Evolutionary conservation across 2,888 invertebrate species (phyloP).

Genomic region (Auanema sp.): DNA sequence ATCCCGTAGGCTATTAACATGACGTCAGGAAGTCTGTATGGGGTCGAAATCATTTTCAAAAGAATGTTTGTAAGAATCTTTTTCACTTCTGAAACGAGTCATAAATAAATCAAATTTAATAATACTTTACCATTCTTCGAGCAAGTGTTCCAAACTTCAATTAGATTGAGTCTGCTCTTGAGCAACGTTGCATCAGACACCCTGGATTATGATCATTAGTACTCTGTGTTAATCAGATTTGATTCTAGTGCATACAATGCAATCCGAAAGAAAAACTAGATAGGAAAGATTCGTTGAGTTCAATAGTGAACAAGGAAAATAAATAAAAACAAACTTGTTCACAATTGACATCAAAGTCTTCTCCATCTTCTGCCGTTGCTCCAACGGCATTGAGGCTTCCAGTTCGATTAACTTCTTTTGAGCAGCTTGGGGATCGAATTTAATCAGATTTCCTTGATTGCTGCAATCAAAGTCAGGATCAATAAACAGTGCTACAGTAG

Average conservation of each 20-base stretch:
- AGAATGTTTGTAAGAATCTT: constrained; percentile 30
- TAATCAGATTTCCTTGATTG: constrained; percentile 38
- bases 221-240: background rate
- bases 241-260: background rate
- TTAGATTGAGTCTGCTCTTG: constrained; percentile 37
- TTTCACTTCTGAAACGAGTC: constrained; percentile 40
- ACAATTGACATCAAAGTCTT: constrained; percentile 35
- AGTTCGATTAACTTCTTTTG: constrained; percentile 39
- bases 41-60: constrained; percentile 27
- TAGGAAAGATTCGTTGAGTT: background rate
- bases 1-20: constrained; percentile 37
- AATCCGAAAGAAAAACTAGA: background rate
- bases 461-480: constrained; percentile 12
- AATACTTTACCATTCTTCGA: constrained; percentile 42
- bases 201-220: constrained; percentile 11
- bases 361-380: constrained; percentile 24
- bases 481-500: background rate
- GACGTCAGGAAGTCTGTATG: constrained; percentile 42
- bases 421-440: constrained; percentile 43
- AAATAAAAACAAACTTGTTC: constrained; percentile 21
- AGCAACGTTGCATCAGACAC: constrained; percentile 43
- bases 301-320: background rate
- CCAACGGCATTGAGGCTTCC: constrained; percentile 21
- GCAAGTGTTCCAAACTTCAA: constrained; percentile 34
- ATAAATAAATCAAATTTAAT: background rate